A percentile compares a stretch with the other conserved stretches of the same genome.
Evolutionary conservation across 2,888 invertebrate genomes (phyloP).

Genomic region (Cenopis cana): DNA sequence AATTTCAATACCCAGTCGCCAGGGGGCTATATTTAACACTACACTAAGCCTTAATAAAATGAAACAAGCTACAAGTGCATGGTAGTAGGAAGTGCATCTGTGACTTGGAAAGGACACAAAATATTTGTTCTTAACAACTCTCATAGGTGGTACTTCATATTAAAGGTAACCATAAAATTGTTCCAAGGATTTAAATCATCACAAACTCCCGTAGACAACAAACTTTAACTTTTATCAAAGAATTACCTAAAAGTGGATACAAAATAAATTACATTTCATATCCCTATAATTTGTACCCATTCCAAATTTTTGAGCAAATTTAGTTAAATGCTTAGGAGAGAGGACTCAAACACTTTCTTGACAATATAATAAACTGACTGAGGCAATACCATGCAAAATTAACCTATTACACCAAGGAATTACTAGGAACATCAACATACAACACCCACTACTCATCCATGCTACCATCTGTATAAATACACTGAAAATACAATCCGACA

Average conservation of each 20-base stretch:
- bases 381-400: conserved; percentile 45
- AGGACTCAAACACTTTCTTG: conserved; percentile 51
- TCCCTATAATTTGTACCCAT: conserved; percentile 60
- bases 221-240: conserved; percentile 45
- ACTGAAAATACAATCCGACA: conserved; percentile 70
- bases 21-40: conserved; percentile 5
- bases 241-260: conserved; percentile 52
- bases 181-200: conserved; percentile 56
- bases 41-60: conserved; percentile 7
- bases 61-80: conserved; percentile 28
- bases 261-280: conserved; percentile 49
- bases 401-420: conserved; percentile 60
- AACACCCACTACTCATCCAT: conserved; percentile 60
- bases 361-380: conserved; percentile 37
- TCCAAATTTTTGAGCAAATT: conserved; percentile 67
- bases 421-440: conserved; percentile 73
- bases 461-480: conserved; percentile 65
- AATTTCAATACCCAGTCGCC: too few relatives aligned
- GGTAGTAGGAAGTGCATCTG: conserved; percentile 52
- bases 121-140: conserved; percentile 66
- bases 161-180: conserved; percentile 69
- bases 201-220: conserved; percentile 49
- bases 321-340: conserved; percentile 53
- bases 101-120: conserved; percentile 72
- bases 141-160: conserved; percentile 57